Base-by-base conservation (phyloP, 2,888 invertebrate species). In the Idaea aversata region DNA sequence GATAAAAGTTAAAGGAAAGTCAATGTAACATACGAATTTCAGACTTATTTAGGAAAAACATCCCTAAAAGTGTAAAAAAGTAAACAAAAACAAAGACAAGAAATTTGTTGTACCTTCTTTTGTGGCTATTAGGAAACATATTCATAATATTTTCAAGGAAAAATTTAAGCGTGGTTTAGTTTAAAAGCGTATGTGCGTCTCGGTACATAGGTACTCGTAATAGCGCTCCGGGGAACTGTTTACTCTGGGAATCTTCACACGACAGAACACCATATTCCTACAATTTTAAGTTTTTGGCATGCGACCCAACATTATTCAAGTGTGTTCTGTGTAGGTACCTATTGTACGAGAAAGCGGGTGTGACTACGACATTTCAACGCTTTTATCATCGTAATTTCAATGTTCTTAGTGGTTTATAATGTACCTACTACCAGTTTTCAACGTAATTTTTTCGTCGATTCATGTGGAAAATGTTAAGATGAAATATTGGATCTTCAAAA, bases 241-340 rank as follows among this genome's bases (percentile, higher is more conserved):
- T 68, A 70, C 64, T 71, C 61, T 65, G 71, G 67, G 74, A 79
- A 80, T 78, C 78, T 78, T 72, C 69, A 69, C 69, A 71, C 71
- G 70, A 69, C 76, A 76, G 70, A 77, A 77, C 78, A 78, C 80
- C 82, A 84, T 82, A 74, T 80, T 83, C 81, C 70, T 81, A 79
- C 80, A 85, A 82, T 86, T 86, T 87, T 82, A 85, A 84, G 81
- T 81, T 86, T 82, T 85, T 84, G 85, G 84, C 84, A 77, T 80
- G 74, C 82, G 77, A 75, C 80, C 73, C 70, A 75, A 77, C 80
- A 81, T 84, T 86, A 84, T 83, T 83, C 79, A 84, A 81, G 76
- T 77, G 78, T 82, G 82, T 82, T 47, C 47, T 47, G 47, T 81
- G 81, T n/a, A n/a, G n/a, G n/a, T 81, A 79, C 25, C 25, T 3